Evolutionary conservation across 2,888 invertebrate species (phyloP).

Genomic region (Heliconius hortense): DNA sequence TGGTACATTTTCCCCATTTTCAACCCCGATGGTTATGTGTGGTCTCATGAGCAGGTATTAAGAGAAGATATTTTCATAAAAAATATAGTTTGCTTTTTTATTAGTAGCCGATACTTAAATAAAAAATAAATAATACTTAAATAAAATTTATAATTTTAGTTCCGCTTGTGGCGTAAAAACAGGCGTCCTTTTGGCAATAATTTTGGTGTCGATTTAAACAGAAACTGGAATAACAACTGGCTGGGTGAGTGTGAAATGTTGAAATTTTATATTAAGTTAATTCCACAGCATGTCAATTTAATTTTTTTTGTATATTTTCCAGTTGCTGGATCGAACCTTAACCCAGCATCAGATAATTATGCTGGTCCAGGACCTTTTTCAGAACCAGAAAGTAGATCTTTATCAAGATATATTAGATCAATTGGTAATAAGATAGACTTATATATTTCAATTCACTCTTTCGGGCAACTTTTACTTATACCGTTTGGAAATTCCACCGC

Average conservation of each 20-base stretch:
- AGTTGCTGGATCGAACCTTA: slow-evolving; percentile 79
- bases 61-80: slow-evolving; percentile 23
- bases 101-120: neutral
- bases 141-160: slow-evolving; percentile 58
- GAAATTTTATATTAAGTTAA: neutral
- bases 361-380: slow-evolving; percentile 87
- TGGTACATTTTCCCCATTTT: slow-evolving; percentile 89
- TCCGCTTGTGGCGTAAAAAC: slow-evolving; percentile 87
- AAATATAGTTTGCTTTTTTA: neutral
- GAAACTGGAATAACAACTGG: slow-evolving; percentile 89
- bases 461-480: slow-evolving; percentile 85
- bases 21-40: slow-evolving; percentile 90
- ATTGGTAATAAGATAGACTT: slow-evolving; percentile 78
- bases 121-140: neutral
- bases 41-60: slow-evolving; percentile 82
- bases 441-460: slow-evolving; percentile 89
- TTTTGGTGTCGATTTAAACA: slow-evolving; percentile 88
- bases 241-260: slow-evolving; percentile 62
- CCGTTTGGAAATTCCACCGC: slow-evolving; percentile 86
- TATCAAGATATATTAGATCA: slow-evolving; percentile 79
- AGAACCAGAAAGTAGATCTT: slow-evolving; percentile 83
- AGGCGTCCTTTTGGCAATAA: slow-evolving; percentile 76
- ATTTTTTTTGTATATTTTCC: slow-evolving; percentile 27
- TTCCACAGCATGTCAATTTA: neutral
- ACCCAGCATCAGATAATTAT: slow-evolving; percentile 84